Evolutionary conservation across 2,888 invertebrate species (phyloP), one percentile per base, ranked within the genome.

Genomic region (Serripes groenlandicus): DNA sequence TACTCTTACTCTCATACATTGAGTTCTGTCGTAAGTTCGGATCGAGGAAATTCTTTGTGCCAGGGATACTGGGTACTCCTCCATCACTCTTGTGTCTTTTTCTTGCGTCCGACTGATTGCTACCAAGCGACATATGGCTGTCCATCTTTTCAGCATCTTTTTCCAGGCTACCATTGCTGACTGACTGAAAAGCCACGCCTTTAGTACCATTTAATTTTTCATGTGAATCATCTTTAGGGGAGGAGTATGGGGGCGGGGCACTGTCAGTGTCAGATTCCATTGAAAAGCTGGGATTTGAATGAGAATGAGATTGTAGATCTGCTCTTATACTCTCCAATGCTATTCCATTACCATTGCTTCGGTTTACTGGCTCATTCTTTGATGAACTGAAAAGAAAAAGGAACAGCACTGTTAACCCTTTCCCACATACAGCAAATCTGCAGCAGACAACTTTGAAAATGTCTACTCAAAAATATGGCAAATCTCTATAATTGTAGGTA

Each of bases 51-150:
- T 81, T 70, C 28, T 79, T 66, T 26, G 73, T 71, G 4, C 76
- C 37, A 1, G 83, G 74, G 21, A 78, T 37, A 54, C 69, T 85
- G 11, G 75, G 78, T 15, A 80, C 52, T 0, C 83, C 85, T 7
- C 85, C 87, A 15, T 87, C 90, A 82, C 87, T 89, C 64, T 87
- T 88, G 71, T 89, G 89, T 72, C 90, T 74, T 37, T 85, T 84
- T 54, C 86, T 71, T 3, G 42, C 42, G 32, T 79, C 85, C 11
- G 28, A 7, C 18, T 35, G n/a, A 3, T 26, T 32, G 18, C 52
- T 78, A n/a, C 70, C 80, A 21, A 75, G 74, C 1, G 85, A 56
- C 28, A 78, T 35, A 32, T n/a, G 34, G 34, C 74, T 75, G 23
- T 70, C 78, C 30, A 64, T n/a, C 21, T 75, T 78, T 54, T 70